Evolutionary conservation across 2,888 invertebrate species (phyloP).

Genomic region (Plebejus melissa): DNA sequence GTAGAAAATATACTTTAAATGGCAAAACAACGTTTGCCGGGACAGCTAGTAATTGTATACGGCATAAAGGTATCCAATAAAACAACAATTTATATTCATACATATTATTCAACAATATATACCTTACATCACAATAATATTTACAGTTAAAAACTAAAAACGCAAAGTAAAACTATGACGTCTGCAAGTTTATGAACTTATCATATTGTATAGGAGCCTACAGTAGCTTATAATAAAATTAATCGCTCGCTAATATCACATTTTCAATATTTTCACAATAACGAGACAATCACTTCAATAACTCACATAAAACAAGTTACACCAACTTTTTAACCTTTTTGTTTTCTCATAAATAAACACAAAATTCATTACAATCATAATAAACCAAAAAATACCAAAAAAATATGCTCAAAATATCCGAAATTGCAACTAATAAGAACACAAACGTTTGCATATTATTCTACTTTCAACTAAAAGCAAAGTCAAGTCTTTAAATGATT

Average conservation of each 20-base stretch:
- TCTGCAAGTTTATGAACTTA: background rate
- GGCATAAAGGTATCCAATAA: conserved; percentile 27
- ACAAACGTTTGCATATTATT: background rate
- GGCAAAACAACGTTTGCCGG: too few species aligned
- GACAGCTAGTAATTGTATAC: too few species aligned
- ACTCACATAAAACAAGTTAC: background rate
- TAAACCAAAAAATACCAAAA: background rate
- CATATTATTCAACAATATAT: conserved; percentile 29
- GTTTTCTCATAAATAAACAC: background rate
- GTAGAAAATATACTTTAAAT: too few species aligned
- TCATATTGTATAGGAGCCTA: conserved; percentile 14
- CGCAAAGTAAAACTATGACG: conserved; percentile 21
- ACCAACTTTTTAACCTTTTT: background rate
- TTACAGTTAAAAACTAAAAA: conserved; percentile 31
- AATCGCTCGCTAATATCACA: conserved; percentile 28
- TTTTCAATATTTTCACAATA: conserved; percentile 21
- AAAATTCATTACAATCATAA: background rate
- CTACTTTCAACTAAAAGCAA: background rate
- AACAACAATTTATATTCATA: conserved; percentile 32
- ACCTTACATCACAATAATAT: conserved; percentile 30
- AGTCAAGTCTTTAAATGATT: background rate
- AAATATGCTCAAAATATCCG: background rate
- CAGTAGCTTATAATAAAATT: conserved; percentile 15
- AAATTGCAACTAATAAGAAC: background rate
- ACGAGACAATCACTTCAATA: background rate